These are phyloP conservation scores for Scaptomyza hsui DNA, from an alignment of 1,140 invertebrate genomes.

Conservation along the genomic window DNA sequence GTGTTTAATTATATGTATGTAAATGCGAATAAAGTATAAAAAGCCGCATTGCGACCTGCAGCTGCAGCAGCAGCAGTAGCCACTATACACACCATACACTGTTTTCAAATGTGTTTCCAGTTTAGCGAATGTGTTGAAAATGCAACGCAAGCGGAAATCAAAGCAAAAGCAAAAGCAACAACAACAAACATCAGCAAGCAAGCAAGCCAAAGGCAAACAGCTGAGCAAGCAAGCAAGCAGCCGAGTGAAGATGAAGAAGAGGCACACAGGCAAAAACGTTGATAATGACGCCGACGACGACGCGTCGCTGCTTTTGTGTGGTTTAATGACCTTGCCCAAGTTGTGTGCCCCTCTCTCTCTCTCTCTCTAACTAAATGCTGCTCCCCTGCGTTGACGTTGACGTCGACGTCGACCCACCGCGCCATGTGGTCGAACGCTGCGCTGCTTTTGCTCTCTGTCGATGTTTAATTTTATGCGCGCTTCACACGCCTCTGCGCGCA, in stretches of 20 bases:
- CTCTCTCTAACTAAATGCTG: slow-evolving; percentile 40
- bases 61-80: too few species aligned
- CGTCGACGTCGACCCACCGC: slow-evolving; percentile 35
- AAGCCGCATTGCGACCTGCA: slow-evolving; percentile 17
- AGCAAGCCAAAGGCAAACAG: slow-evolving; percentile 51
- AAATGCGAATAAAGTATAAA: slow-evolving; percentile 7
- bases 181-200: slow-evolving; percentile 22
- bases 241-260: not conserved
- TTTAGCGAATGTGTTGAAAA: slow-evolving; percentile 42
- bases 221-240: slow-evolving; percentile 21
- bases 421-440: slow-evolving; percentile 57
- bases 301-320: slow-evolving; percentile 60
- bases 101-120: slow-evolving; percentile 43
- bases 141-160: slow-evolving; percentile 73
- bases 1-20: slow-evolving; percentile 20
- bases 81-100: too few species aligned
- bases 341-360: slow-evolving; percentile 47
- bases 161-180: slow-evolving; percentile 64
- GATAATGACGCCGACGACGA: slow-evolving; percentile 41
- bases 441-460: slow-evolving; percentile 11
- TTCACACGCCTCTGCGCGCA: slow-evolving; percentile 45
- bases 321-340: slow-evolving; percentile 81
- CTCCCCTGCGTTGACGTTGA: slow-evolving; percentile 64
- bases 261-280: slow-evolving; percentile 36
- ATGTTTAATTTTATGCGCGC: slow-evolving; percentile 71